phyloP scores from a whole-genome alignment of 2,113 vertebrate genomes.

The Leiothrix lutea region DNA sequence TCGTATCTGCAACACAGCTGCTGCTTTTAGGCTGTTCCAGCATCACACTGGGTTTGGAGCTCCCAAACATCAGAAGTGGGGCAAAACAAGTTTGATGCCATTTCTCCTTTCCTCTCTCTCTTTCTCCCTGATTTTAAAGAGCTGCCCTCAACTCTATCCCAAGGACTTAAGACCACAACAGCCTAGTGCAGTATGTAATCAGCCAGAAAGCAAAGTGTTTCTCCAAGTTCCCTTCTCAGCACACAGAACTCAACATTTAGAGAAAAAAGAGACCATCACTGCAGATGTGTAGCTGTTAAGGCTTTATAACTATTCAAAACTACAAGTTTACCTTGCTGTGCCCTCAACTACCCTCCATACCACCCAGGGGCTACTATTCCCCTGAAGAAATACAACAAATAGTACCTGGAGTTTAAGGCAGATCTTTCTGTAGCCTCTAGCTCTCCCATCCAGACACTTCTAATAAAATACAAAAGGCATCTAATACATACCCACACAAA shows the following conservation, averaged over 20 bases:
- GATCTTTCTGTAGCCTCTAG: not conserved
- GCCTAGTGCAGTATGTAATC: not conserved
- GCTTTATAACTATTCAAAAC: not conserved
- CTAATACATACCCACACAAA: not conserved
- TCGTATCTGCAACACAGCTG: not conserved
- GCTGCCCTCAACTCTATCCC: not conserved
- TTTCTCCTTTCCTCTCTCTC: not conserved
- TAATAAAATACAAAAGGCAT: not conserved
- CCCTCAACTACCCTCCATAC: not conserved
- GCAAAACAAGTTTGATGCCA: not conserved
- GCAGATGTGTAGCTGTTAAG: not conserved
- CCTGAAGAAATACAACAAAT: not conserved
- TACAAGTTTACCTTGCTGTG: not conserved
- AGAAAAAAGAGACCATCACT: not conserved
- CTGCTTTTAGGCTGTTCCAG: not conserved
- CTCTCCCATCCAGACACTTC: not conserved
- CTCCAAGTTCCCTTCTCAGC: not conserved
- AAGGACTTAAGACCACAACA: not conserved
- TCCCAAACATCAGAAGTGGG: not conserved
- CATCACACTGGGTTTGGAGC: not conserved
- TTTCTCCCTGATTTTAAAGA: not conserved
- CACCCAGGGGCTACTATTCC: not conserved
- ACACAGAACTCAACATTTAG: not conserved
- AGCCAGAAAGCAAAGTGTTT: not conserved
- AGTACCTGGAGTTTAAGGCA: not conserved